Conservation (phyloP, 2,888 invertebrate genomes). For the Stenchaetothrips biformis region DNA sequence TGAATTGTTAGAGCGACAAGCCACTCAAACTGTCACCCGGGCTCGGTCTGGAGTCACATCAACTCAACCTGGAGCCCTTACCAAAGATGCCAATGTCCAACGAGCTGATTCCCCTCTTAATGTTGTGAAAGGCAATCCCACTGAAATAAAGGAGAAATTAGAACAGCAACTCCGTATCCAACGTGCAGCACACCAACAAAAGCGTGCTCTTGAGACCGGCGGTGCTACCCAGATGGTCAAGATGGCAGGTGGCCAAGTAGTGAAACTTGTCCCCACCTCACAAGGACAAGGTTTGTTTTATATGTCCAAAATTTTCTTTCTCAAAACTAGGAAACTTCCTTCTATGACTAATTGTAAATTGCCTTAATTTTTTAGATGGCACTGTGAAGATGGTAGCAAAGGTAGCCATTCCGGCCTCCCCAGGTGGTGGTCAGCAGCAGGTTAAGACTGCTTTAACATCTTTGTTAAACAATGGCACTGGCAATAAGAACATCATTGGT, state of each 20-base stretch:
- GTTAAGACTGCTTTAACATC: constrained; percentile 57
- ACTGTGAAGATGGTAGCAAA: constrained; percentile 62
- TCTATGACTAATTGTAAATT: constrained; percentile 29
- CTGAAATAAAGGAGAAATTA: constrained; percentile 83
- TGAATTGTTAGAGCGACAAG: constrained; percentile 53
- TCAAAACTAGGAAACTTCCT: background rate
- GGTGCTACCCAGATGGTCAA: constrained; percentile 41
- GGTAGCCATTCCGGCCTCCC: constrained; percentile 53
- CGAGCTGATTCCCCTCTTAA: background rate
- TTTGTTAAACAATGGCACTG: constrained; percentile 55
- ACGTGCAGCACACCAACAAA: constrained; percentile 83
- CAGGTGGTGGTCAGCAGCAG: constrained; percentile 42
- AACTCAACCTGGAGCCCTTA: constrained; percentile 26
- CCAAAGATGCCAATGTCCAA: constrained; percentile 29
- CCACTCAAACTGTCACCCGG: constrained; percentile 30
- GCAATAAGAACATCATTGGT: constrained; percentile 63
- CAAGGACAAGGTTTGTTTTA: background rate
- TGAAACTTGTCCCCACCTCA: background rate
- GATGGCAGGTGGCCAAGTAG: constrained; percentile 44
- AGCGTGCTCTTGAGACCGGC: constrained; percentile 60
- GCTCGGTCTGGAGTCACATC: constrained; percentile 30
- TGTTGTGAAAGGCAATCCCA: constrained; percentile 57
- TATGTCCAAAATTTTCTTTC: background rate
- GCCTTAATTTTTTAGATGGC: constrained; percentile 43
- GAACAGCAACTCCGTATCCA: constrained; percentile 86